Conservation (phyloP, 1,140 invertebrate genomes). For the Maniola jurtina region DNA sequence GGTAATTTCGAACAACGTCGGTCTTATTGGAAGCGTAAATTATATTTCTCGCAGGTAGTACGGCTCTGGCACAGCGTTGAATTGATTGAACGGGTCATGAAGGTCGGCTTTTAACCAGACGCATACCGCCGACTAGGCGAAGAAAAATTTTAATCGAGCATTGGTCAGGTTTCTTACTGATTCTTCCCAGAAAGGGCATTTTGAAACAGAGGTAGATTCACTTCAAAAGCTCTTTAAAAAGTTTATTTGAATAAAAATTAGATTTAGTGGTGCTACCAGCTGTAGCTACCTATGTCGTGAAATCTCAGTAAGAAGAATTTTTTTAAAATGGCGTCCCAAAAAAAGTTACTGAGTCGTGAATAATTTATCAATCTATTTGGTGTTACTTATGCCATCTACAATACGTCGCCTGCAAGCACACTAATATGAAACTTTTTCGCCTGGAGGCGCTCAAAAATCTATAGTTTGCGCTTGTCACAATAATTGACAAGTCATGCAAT, state of each 20-base stretch:
- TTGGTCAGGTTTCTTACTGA: too few relatives aligned
- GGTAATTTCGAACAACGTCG: slow-evolving; percentile 16
- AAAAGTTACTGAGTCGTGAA: too few relatives aligned
- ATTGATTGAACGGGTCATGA: slow-evolving; percentile 33
- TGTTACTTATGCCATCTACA: not conserved
- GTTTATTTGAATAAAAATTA: too few relatives aligned
- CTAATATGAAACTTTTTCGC: too few relatives aligned
- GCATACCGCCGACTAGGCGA: not conserved
- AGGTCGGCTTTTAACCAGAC: slow-evolving; percentile 36
- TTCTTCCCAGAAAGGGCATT: too few relatives aligned
- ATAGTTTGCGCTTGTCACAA: slow-evolving; percentile 4
- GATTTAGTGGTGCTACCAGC: too few relatives aligned
- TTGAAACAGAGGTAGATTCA: too few relatives aligned
- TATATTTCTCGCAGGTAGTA: slow-evolving; percentile 25
- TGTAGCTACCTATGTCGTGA: too few relatives aligned
- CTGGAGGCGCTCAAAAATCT: not conserved
- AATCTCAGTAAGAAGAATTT: too few relatives aligned
- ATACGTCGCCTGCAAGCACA: not conserved
- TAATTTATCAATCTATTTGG: not conserved
- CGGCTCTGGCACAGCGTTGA: slow-evolving; percentile 11
- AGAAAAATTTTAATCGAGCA: too few relatives aligned
- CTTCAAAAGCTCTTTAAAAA: too few relatives aligned
- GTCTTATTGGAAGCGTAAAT: slow-evolving; percentile 26
- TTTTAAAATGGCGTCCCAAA: too few relatives aligned
- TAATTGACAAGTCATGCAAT: slow-evolving; percentile 42